Percentiles rank a stretch among this genome's conserved stretches.
phyloP scores from a whole-genome alignment of 1,140 invertebrate species.

The Eumeta japonica region DNA sequence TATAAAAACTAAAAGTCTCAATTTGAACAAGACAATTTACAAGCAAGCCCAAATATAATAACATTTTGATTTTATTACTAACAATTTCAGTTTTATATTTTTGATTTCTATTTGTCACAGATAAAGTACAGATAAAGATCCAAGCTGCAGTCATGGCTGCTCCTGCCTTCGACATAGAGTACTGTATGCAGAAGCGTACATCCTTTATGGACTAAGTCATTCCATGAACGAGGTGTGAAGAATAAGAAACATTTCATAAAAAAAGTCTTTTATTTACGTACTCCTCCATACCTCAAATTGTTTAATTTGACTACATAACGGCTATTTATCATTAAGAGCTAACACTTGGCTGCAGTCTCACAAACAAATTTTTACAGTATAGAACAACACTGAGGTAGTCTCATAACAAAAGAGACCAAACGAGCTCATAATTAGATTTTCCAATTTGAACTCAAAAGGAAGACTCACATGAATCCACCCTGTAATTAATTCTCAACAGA shows the following conservation, averaged over 20 bases:
- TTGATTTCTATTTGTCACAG: constrained; percentile 15
- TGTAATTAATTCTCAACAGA: neutral
- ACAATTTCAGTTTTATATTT: neutral
- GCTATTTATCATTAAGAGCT: constrained; percentile 47
- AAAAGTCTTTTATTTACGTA: constrained; percentile 50
- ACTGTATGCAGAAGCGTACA: constrained; percentile 15
- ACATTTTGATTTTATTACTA: neutral
- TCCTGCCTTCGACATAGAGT: constrained; percentile 32
- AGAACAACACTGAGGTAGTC: constrained; percentile 7
- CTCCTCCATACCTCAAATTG: constrained; percentile 42
- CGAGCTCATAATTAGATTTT: neutral
- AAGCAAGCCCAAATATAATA: neutral
- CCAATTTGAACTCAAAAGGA: neutral
- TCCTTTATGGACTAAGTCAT: neutral
- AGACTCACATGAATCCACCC: neutral
- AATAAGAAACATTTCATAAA: constrained; percentile 29
- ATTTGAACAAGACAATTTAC: too few relatives aligned
- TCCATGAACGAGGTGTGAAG: constrained; percentile 12
- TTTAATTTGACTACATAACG: constrained; percentile 43
- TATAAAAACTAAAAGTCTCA: too few relatives aligned
- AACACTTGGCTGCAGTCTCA: constrained; percentile 52
- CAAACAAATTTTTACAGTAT: constrained; percentile 8
- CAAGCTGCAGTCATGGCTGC: constrained; percentile 41
- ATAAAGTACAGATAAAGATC: constrained; percentile 34
- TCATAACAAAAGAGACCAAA: neutral